Base-by-base conservation (phyloP, 1,140 invertebrate species). In the Bombus difficillimus region DNA sequence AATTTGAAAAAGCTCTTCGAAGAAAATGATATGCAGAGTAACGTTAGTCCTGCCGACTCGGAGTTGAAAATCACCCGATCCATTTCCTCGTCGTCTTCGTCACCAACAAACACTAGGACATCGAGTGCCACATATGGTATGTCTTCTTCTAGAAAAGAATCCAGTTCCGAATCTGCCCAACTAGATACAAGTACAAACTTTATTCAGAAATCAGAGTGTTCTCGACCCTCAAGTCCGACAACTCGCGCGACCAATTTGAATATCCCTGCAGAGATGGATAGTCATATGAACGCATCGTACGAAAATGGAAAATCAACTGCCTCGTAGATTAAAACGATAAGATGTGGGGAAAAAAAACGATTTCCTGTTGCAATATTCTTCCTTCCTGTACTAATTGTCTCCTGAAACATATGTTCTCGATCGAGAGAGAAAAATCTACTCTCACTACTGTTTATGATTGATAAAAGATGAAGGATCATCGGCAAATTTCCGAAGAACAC, bases 1-100 rank as follows among this genome's bases (percentile, higher is more conserved):
- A 91, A 93, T 79, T 53, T 92, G 10, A 83, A 86, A 3, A 91
- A 84, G 37, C 86, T 94, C 18, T 93, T 92, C 71, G 73, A 83
- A 32, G 92, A 93, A 39, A 88, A 88, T 59, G 78, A 77, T 22
- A 72, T 39, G n/a, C 71, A 83, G 3, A 86, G 64, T 4, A 68
- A 80, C 18, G 43, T 79, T 13, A 90, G 87, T 68, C 88, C 83
- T 0, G 71, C 71, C 13, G 88, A 90, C n/a, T 59, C 74, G 3
- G 91, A 92, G 13, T n/a, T 69, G n/a, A 90, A 83, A 64, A 69
- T 75, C 15, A 71, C 59, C 1, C 79, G 80, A 34, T 88, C 89
- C 3, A 80, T 79, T 10, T 92, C 92, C 39, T 89, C 90, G 6
- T 88, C 89, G 34, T 85, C 87, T 1, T 90, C 89, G 13, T 91